Evolutionary conservation across 1,140 invertebrate species (phyloP).

Genomic region (Anadara kagoshimensis): DNA sequence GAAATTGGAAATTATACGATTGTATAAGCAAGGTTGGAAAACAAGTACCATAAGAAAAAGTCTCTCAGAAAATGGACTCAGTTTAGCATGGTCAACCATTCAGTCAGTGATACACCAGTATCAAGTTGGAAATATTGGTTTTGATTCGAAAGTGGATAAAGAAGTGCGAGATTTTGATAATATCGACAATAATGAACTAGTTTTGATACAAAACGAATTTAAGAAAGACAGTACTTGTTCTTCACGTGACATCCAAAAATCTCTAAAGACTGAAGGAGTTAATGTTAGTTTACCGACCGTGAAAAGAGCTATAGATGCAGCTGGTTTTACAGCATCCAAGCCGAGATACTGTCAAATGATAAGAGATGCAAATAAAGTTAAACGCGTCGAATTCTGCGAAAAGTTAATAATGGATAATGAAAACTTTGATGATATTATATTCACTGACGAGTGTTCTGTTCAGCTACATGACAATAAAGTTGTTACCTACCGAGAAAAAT

Average conservation of each 20-base stretch:
- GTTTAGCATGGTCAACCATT: not conserved
- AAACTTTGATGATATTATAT: constrained; percentile 25
- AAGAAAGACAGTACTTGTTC: not conserved
- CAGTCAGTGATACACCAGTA: not conserved
- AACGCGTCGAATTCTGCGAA: constrained; percentile 16
- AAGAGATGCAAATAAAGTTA: constrained; percentile 20
- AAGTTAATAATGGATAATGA: constrained; percentile 20
- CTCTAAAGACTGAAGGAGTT: not conserved
- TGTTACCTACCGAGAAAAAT: constrained; percentile 8
- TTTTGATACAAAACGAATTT: not conserved
- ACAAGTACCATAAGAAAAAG: not conserved
- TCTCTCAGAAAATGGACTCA: not conserved
- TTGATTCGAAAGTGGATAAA: not conserved
- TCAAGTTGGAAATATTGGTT: not conserved
- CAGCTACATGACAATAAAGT: constrained; percentile 27
- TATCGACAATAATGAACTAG: not conserved
- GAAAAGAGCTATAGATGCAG: constrained; percentile 7
- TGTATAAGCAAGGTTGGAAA: not conserved
- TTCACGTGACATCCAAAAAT: not conserved
- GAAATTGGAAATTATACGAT: not conserved
- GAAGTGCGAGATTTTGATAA: not conserved
- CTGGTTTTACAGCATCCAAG: constrained; percentile 14
- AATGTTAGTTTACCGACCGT: constrained; percentile 2
- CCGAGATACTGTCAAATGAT: constrained; percentile 32
- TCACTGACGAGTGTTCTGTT: constrained; percentile 29